phyloP scores from a whole-genome alignment of 2,888 invertebrate genomes.

The Coelinius sp. region DNA sequence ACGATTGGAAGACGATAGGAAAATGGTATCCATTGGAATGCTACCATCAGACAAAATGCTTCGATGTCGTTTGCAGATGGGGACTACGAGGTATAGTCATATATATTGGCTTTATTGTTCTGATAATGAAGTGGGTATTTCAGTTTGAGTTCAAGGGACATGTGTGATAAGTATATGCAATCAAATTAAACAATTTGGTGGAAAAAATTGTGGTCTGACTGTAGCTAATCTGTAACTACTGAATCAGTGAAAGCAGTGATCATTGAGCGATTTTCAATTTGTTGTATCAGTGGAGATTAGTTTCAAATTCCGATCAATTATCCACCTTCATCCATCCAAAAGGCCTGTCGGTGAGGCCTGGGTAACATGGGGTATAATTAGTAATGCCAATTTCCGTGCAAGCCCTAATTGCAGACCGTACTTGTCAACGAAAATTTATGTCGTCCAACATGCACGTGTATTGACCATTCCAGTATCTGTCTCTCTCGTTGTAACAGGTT shows the following conservation, averaged over 20 bases:
- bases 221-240: background rate
- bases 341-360: conserved; percentile 48
- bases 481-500: conserved; percentile 28
- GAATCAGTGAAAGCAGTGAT: conserved; percentile 2
- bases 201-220: background rate
- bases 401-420: conserved; percentile 66
- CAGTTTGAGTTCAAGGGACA: background rate
- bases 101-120: conserved; percentile 29
- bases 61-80: conserved; percentile 18
- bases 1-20: conserved; percentile 4
- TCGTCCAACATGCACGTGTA: conserved; percentile 47
- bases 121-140: conserved; percentile 23
- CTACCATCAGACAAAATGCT: conserved; percentile 1
- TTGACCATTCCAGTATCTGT: conserved; percentile 5
- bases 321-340: conserved; percentile 42
- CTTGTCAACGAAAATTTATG: conserved; percentile 64
- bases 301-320: conserved; percentile 67
- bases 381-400: conserved; percentile 63
- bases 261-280: conserved; percentile 23
- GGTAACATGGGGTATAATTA: conserved; percentile 60
- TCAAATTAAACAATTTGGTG: background rate
- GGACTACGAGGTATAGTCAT: conserved; percentile 15
- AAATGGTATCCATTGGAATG: conserved; percentile 3
- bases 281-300: conserved; percentile 54
- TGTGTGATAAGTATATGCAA: background rate